These are phyloP conservation scores for Gadus chalcogrammus DNA, from an alignment of 2,113 vertebrate species.

Conservation along the genomic window DNA sequence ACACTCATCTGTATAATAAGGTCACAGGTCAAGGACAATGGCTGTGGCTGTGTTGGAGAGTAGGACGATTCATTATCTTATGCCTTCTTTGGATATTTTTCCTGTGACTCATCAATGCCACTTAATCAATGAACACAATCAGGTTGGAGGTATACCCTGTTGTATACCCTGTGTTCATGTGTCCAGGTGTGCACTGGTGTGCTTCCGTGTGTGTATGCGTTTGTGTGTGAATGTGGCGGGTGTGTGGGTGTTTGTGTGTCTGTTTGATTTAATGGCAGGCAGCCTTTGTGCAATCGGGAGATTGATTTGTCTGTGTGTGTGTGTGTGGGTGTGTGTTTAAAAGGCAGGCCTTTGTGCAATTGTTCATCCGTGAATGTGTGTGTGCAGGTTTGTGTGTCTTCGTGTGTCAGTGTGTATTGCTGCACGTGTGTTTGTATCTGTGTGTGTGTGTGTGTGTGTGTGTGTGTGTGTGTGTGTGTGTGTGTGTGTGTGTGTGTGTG, in stretches of 20 bases:
- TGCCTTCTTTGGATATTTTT: background rate
- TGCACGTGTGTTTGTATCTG: too few species aligned
- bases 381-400: too few species aligned
- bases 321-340: background rate
- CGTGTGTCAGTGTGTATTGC: too few species aligned
- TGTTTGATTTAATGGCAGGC: background rate
- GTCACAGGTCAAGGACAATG: background rate
- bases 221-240: slow-evolving; percentile 15
- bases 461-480: too few species aligned
- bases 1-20: background rate
- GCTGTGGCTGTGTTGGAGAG: background rate
- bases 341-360: too few species aligned
- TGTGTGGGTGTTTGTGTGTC: slow-evolving; percentile 6
- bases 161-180: background rate
- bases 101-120: background rate
- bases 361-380: slow-evolving; percentile 6
- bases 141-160: too few species aligned
- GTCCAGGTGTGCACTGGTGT: background rate
- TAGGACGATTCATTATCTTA: background rate
- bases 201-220: background rate
- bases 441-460: too few species aligned
- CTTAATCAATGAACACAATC: background rate
- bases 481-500: too few species aligned
- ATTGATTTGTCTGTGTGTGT: slow-evolving; percentile 3
- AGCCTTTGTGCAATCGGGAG: too few species aligned